Conservation (phyloP, 2,113 vertebrate species). For the Lipophrys pholis region DNA sequence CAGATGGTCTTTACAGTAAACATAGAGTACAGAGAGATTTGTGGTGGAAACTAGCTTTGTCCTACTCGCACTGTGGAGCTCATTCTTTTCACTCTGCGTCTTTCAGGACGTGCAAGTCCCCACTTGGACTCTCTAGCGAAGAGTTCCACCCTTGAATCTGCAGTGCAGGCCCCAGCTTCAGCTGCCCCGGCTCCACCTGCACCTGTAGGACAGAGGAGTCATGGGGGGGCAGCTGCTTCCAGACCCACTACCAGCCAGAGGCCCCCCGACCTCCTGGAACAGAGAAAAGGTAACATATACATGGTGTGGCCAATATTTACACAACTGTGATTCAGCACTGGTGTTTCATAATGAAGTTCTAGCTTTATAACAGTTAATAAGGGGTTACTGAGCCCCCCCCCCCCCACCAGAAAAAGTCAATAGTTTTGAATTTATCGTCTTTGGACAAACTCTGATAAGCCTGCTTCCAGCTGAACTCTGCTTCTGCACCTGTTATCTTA, state of each 20-base stretch:
- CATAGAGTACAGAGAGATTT: background rate
- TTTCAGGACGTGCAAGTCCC: conserved; percentile 88
- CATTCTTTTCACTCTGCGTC: conserved; percentile 18
- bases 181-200: conserved; percentile 74
- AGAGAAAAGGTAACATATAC: conserved; percentile 86
- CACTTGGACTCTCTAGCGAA: conserved; percentile 88
- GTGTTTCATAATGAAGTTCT: background rate
- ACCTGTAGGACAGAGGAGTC: conserved; percentile 87
- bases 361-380: background rate
- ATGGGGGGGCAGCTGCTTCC: conserved; percentile 66
- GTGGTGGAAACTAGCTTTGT: too few relatives aligned
- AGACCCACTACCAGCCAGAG: conserved; percentile 88
- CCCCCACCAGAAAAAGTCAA: background rate
- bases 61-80: background rate
- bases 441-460: background rate
- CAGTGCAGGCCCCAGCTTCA: conserved; percentile 86
- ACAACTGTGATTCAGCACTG: background rate
- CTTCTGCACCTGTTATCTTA: background rate
- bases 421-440: background rate
- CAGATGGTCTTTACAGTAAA: background rate
- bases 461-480: background rate
- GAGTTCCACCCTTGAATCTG: conserved; percentile 87
- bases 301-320: background rate
- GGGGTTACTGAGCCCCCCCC: background rate
- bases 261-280: conserved; percentile 89